Percentiles rank a stretch among this genome's conserved stretches.
Conservation (phyloP, 2,797 vertebrate species). For the Anguilla obscura region DNA sequence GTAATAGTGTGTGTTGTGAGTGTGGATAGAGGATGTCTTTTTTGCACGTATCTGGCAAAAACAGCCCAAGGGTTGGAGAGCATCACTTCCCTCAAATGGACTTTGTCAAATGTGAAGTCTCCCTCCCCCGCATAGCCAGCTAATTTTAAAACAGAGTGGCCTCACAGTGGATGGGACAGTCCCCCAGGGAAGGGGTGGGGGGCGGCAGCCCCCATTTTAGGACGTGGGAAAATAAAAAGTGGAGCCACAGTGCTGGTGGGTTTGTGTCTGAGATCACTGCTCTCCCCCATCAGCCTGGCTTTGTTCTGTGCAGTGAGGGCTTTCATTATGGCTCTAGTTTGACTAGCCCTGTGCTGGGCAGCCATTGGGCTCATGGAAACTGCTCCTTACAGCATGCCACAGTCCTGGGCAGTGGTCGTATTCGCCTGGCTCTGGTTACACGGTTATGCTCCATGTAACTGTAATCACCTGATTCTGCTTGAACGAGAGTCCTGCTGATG, state of each 20-base stretch:
- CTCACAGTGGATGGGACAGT: constrained; percentile 19
- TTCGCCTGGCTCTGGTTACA: neutral
- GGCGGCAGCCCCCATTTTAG: constrained; percentile 11
- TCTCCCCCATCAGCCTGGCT: neutral
- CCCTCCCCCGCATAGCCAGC: neutral
- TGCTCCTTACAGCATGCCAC: neutral
- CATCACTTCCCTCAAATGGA: neutral
- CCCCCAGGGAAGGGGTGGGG: constrained; percentile 14
- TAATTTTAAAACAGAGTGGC: constrained; percentile 19
- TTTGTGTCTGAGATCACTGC: neutral
- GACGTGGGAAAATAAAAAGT: constrained; percentile 27
- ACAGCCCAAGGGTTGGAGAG: neutral
- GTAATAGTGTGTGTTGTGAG: neutral
- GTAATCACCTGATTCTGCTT: constrained; percentile 3
- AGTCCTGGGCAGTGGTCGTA: neutral
- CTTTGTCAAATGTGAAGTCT: neutral
- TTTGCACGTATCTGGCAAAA: neutral
- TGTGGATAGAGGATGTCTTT: neutral
- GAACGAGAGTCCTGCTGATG: neutral
- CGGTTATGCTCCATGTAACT: neutral
- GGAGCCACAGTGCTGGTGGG: constrained; percentile 1
- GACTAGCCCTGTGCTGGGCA: neutral
- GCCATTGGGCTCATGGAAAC: neutral
- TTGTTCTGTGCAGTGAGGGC: neutral
- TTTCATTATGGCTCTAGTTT: neutral